phyloP scores from a whole-genome alignment of 2,113 vertebrate species.

The Thunnus thynnus region DNA sequence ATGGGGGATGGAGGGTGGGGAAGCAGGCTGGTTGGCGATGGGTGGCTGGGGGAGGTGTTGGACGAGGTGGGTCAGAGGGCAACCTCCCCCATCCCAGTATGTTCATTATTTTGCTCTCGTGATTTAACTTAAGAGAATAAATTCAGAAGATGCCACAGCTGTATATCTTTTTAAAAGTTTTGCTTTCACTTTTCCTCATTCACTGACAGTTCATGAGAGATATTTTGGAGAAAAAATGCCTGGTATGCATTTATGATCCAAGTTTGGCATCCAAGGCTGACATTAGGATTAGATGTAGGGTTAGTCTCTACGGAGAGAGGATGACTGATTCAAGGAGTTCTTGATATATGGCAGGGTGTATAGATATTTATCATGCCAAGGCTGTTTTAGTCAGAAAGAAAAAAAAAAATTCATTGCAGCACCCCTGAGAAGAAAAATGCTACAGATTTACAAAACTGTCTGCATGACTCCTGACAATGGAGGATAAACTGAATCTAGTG shows the following conservation, averaged over 20 bases:
- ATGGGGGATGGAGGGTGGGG: slow-evolving; percentile 43
- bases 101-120: slow-evolving; percentile 26
- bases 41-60: slow-evolving; percentile 49
- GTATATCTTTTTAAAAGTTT: not conserved
- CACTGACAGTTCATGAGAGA: not conserved
- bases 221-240: not conserved
- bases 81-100: not conserved
- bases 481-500: too few relatives aligned
- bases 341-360: too few relatives aligned
- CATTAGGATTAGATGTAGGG: too few relatives aligned
- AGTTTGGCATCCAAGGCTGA: not conserved
- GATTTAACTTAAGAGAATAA: not conserved
- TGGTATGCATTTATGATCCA: not conserved
- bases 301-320: too few relatives aligned
- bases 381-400: too few relatives aligned
- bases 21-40: slow-evolving; percentile 6
- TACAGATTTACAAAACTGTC: too few relatives aligned
- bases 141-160: not conserved
- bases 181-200: not conserved
- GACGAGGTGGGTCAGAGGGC: slow-evolving; percentile 34
- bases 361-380: too few relatives aligned
- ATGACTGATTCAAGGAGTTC: too few relatives aligned
- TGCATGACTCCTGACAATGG: too few relatives aligned
- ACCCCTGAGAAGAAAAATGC: too few relatives aligned
- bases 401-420: too few relatives aligned